phyloP scores from a whole-genome alignment of 2,888 invertebrate genomes.

The Harmothoe impar region DNA sequence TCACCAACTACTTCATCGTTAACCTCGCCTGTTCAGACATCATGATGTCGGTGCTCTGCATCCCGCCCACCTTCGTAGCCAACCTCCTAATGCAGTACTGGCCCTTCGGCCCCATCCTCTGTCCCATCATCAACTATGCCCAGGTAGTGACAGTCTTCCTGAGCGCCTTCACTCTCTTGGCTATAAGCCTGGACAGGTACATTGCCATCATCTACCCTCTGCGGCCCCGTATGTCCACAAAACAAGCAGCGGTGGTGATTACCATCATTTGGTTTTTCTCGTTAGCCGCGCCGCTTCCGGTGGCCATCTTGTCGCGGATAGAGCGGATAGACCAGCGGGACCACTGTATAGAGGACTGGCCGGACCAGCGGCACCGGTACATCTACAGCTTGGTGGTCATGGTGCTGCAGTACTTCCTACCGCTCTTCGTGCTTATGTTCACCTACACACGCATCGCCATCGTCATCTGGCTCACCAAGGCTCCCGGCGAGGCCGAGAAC shows the following conservation, averaged over 20 bases:
- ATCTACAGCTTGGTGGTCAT: constrained; percentile 91
- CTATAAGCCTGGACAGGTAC: constrained; percentile 94
- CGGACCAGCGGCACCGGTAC: constrained; percentile 71
- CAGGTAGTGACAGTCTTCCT: constrained; percentile 87
- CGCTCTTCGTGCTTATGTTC: constrained; percentile 91
- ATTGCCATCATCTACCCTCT: constrained; percentile 95
- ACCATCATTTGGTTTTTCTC: constrained; percentile 90
- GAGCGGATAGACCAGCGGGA: constrained; percentile 35
- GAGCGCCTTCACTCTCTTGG: constrained; percentile 94
- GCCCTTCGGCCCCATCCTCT: constrained; percentile 93
- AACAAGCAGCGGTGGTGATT: constrained; percentile 88
- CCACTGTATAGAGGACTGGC: constrained; percentile 74
- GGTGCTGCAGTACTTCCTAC: constrained; percentile 92
- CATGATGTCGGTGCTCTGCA: constrained; percentile 84
- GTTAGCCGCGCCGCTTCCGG: constrained; percentile 91
- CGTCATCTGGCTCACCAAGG: constrained; percentile 93
- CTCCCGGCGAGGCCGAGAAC: constrained; percentile 94
- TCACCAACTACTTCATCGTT: constrained; percentile 89
- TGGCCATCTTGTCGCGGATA: constrained; percentile 88
- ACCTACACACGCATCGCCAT: constrained; percentile 94
- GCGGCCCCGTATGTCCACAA: constrained; percentile 90
- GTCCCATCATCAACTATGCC: constrained; percentile 92
- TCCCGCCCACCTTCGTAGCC: constrained; percentile 87
- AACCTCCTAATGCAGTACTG: constrained; percentile 91
- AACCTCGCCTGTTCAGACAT: constrained; percentile 83